Evolutionary conservation across 1,140 invertebrate species (phyloP).

Genomic region (Drosophila repletoides): DNA sequence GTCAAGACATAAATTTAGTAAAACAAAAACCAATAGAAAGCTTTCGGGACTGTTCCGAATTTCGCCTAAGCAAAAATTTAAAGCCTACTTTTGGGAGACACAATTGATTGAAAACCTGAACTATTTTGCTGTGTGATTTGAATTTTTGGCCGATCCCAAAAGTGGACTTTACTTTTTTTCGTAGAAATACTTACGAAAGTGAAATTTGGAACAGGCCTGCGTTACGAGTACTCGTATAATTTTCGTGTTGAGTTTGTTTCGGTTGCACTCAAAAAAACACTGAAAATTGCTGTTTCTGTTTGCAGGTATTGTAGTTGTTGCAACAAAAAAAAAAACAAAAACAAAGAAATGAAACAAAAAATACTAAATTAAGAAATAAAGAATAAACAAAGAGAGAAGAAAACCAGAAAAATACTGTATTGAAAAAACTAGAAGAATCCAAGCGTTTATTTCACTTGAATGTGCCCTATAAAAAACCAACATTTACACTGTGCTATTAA

Average conservation of each 20-base stretch:
- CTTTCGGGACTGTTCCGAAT: too few species aligned
- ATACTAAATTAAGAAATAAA: slow-evolving; percentile 17
- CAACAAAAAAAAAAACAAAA: slow-evolving; percentile 27
- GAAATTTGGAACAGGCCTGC: too few species aligned
- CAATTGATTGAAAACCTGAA: too few species aligned
- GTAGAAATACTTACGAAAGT: too few species aligned
- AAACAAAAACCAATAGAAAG: slow-evolving; percentile 16
- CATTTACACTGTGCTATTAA: slow-evolving; percentile 67
- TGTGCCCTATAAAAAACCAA: slow-evolving; percentile 51
- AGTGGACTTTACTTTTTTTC: too few species aligned
- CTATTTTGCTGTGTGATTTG: too few species aligned
- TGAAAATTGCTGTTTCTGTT: slow-evolving; percentile 40
- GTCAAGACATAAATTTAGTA: too few species aligned
- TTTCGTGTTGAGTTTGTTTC: slow-evolving; percentile 47
- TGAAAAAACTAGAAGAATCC: slow-evolving; percentile 22
- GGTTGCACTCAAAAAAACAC: slow-evolving; percentile 34
- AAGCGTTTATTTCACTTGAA: slow-evolving; percentile 37
- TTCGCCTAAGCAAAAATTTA: too few species aligned
- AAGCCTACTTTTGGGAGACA: too few species aligned
- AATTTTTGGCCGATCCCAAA: too few species aligned
- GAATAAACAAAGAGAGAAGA: too few species aligned
- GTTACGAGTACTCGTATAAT: too few species aligned
- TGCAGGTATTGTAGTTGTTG: slow-evolving; percentile 63
- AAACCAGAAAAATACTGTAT: slow-evolving; percentile 2
- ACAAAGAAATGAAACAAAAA: slow-evolving; percentile 5